Evolutionary conservation across 2,797 vertebrate genomes (phyloP).

Genomic region (Malacoctenus gilli): DNA sequence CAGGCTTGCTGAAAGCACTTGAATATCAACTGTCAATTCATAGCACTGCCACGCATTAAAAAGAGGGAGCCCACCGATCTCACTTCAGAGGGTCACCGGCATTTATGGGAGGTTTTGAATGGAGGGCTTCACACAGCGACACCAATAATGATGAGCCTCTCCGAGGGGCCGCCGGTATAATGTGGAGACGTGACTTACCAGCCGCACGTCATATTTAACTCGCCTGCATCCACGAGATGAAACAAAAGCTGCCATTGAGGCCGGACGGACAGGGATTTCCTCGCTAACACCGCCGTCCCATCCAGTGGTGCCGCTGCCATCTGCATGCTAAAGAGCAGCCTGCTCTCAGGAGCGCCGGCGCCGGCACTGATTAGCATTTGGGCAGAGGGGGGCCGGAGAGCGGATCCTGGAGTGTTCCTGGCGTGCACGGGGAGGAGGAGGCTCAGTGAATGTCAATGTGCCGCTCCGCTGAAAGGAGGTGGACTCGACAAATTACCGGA

Average conservation of each 20-base stretch:
- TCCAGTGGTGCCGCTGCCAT: slow-evolving; percentile 49
- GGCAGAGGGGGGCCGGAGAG: slow-evolving; percentile 61
- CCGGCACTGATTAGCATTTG: slow-evolving; percentile 73
- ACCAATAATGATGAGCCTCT: slow-evolving; percentile 22
- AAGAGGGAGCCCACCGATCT: slow-evolving; percentile 3
- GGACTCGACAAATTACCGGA: slow-evolving; percentile 64
- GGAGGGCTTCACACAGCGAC: slow-evolving; percentile 7
- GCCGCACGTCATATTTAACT: slow-evolving; percentile 35
- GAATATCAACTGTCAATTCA: slow-evolving; percentile 32
- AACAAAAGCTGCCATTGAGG: slow-evolving; percentile 53
- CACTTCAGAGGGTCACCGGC: slow-evolving; percentile 17
- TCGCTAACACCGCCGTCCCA: slow-evolving; percentile 37
- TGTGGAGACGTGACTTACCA: slow-evolving; percentile 33
- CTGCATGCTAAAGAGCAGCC: slow-evolving; percentile 74
- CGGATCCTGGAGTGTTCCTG: slow-evolving; percentile 67
- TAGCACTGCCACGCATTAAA: slow-evolving; percentile 7
- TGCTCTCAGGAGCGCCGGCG: slow-evolving; percentile 59
- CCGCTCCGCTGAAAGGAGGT: slow-evolving; percentile 51
- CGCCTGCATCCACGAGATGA: slow-evolving; percentile 44
- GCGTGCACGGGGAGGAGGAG: slow-evolving; percentile 45
- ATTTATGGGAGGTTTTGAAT: slow-evolving; percentile 30
- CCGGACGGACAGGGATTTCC: slow-evolving; percentile 52
- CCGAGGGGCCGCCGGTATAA: slow-evolving; percentile 11
- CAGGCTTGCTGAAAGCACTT: no score
- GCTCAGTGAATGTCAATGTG: slow-evolving; percentile 66